Evolutionary conservation across 2,888 invertebrate genomes (phyloP).

Genomic region (Chymomyza amoena): DNA sequence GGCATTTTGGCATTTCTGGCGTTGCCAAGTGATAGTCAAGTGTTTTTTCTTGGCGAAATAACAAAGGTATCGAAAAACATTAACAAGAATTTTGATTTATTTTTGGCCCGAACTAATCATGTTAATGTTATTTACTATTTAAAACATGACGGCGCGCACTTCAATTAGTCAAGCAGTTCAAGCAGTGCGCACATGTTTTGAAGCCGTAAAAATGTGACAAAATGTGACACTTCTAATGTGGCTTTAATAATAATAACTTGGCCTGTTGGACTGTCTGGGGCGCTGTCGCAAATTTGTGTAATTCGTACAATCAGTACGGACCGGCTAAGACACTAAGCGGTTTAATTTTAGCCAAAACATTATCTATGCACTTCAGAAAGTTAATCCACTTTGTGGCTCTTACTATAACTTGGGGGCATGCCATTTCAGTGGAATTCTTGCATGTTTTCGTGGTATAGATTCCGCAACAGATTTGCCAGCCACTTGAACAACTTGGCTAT

Average conservation of each 20-base stretch:
- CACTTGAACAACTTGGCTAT: background rate
- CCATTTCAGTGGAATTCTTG: background rate
- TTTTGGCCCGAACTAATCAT: background rate
- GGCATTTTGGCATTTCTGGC: slow-evolving; percentile 23
- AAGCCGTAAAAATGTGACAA: background rate
- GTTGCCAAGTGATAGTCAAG: slow-evolving; percentile 52
- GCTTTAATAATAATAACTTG: background rate
- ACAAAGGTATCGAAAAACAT: background rate
- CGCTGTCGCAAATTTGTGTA: background rate
- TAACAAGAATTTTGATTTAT: background rate
- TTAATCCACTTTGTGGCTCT: background rate
- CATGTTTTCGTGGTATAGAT: background rate
- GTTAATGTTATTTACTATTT: background rate
- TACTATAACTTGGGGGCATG: background rate
- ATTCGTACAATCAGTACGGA: background rate
- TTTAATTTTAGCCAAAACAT: background rate
- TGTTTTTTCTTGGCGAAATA: slow-evolving; percentile 40
- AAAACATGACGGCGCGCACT: background rate
- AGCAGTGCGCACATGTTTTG: background rate
- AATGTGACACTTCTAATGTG: background rate
- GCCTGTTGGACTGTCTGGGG: background rate
- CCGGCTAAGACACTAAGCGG: background rate
- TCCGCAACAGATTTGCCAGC: background rate
- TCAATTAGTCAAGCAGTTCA: background rate
- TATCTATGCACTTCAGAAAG: background rate